Evolutionary conservation across 2,888 invertebrate genomes (phyloP).

Genomic region (Tipula helvola): DNA sequence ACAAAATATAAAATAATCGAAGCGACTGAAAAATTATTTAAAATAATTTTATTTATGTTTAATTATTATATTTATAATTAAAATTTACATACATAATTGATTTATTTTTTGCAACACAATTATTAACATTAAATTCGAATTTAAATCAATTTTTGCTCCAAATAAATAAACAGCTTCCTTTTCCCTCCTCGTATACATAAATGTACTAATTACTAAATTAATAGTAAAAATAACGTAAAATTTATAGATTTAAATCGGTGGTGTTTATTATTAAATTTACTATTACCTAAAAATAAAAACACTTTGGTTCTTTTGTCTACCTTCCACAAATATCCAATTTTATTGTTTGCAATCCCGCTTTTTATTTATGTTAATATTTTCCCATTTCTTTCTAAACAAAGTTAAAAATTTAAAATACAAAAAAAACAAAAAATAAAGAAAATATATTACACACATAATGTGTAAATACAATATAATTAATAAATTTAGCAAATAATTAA

Average conservation of each 20-base stretch:
- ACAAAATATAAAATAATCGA: background rate
- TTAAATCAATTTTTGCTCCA: background rate
- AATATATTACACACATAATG: background rate
- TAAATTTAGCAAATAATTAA: background rate
- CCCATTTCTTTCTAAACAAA: background rate
- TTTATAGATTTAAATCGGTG: background rate
- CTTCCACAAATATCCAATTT: background rate
- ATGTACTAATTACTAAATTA: background rate
- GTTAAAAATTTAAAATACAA: no score
- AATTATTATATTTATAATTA: background rate
- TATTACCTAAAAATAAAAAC: background rate
- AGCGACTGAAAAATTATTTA: background rate
- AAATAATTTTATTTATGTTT: background rate
- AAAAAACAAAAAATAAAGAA: background rate
- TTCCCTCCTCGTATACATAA: background rate
- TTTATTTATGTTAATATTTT: background rate
- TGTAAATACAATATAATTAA: background rate
- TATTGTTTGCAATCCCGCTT: background rate
- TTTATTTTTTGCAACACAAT: background rate
- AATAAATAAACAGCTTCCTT: background rate
- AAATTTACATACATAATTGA: background rate
- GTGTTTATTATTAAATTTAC: background rate
- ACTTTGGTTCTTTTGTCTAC: background rate
- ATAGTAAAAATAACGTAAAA: background rate
- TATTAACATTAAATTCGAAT: background rate